Evolutionary conservation across 1,140 invertebrate species (phyloP), one percentile per base, ranked within the genome.

Genomic region (Drosophila novamexicana): DNA sequence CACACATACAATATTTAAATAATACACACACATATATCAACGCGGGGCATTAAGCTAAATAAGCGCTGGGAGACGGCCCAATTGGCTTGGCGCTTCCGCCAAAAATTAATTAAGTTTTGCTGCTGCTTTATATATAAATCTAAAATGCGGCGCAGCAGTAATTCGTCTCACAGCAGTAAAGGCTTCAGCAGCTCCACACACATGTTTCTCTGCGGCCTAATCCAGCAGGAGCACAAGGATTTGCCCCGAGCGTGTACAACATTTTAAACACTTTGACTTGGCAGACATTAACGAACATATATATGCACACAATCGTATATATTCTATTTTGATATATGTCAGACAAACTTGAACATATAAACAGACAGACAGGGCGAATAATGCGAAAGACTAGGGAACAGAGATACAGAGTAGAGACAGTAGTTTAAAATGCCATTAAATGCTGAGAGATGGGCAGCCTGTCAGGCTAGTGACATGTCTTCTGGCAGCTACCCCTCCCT

Each of bases 391-490:
- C 8, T 37, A 40, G 12, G 37, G 37, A 18, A 14, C 29, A 61
- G 32, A 16, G 4, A 50, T 14, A 57, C 6, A 34, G 12, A 70
- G 45, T 18, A 10, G 49, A 58, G 47, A 52, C 64, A 88, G 83
- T 86, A 83, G 80, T 83, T 86, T 86, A 80, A 86, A 86, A 86
- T 86, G 76, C 76, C 83, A 86, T 88, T 88, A 89, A 77, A 64
- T 71, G 72, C 71, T 40, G 61, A 50, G 71, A 69, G 71, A 72
- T 79, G 72, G 82, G 61, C 79, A 70, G 72, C 37, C 64, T 68
- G 67, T 64, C 75, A 69, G 42, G 9, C 44, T 32, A 74, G 65
- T 63, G 71, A 69, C 71, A 69, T 68, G 52, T 74, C 71, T 53
- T 34, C 18, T 69, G 78, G 32, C 63, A 78, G 70, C n/a, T 37